Evolutionary conservation across 2,797 vertebrate genomes (phyloP).

Genomic region (Acanthiza pusilla): DNA sequence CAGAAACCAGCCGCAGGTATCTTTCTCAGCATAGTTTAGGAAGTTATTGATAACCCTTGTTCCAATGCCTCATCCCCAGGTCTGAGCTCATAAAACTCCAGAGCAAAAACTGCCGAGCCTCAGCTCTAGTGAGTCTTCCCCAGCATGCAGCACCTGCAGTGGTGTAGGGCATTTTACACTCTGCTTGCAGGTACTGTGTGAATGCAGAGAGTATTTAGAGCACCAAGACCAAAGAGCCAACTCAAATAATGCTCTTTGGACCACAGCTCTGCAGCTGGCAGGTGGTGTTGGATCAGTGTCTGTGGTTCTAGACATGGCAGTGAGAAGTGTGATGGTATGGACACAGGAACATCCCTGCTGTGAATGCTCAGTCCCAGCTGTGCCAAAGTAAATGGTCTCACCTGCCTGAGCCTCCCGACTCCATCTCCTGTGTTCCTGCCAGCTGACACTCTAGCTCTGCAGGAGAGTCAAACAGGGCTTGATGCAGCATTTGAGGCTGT

Average conservation of each 20-base stretch:
- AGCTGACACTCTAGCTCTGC: fast-evolving
- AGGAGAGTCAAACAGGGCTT: not conserved
- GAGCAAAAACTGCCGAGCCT: not conserved
- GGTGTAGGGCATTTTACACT: fast-evolving
- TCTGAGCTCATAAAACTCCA: not conserved
- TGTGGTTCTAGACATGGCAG: fast-evolving
- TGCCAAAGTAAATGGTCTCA: not conserved
- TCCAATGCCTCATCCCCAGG: not conserved
- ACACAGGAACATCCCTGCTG: not conserved
- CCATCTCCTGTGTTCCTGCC: fast-evolving
- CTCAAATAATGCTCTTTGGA: fast-evolving
- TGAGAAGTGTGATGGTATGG: fast-evolving
- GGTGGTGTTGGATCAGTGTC: fast-evolving
- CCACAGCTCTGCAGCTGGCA: not conserved
- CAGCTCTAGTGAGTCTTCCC: fast-evolving
- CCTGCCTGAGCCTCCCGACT: fast-evolving
- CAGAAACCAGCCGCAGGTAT: not conserved
- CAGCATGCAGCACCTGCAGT: fast-evolving
- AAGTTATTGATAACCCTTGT: not conserved
- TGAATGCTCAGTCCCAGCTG: not conserved
- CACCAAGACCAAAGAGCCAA: not conserved
- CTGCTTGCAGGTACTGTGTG: fast-evolving
- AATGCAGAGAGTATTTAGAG: too few relatives aligned
- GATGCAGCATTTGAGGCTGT: not conserved
- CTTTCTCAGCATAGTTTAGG: not conserved